A percentile compares a stretch with the other conserved stretches of the same genome.
These are phyloP conservation scores for Gasterosteus nipponicus DNA, from an alignment of 2,113 vertebrate genomes.

Conservation along the genomic window DNA sequence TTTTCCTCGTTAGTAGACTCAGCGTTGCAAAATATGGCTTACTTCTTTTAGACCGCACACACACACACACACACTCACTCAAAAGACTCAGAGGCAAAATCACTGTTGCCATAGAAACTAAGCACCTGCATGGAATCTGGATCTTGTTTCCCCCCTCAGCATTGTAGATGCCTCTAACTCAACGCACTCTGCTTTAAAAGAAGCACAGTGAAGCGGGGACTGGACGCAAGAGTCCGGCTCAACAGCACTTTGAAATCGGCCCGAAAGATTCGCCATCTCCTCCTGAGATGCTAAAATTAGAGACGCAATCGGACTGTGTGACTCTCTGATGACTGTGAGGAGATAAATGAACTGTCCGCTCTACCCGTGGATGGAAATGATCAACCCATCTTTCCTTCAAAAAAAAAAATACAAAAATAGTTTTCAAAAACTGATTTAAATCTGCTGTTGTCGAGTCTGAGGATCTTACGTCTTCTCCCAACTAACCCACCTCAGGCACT, in stretches of 20 bases:
- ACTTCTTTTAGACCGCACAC: constrained; percentile 42
- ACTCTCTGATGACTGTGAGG: constrained; percentile 25
- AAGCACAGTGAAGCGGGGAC: constrained; percentile 39
- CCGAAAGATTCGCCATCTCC: constrained; percentile 14
- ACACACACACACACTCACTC: constrained; percentile 7
- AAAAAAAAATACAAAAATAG: background rate
- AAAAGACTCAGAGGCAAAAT: constrained; percentile 45
- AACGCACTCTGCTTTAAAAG: constrained; percentile 57
- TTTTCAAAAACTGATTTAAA: constrained; percentile 42
- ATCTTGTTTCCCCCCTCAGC: constrained; percentile 46
- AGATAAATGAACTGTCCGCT: constrained; percentile 43
- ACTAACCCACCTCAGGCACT: constrained; percentile 69
- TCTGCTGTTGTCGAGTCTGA: constrained; percentile 55
- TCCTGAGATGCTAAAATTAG: constrained; percentile 55
- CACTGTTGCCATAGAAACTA: constrained; percentile 64
- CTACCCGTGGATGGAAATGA: constrained; percentile 24
- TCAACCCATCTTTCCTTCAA: constrained; percentile 8
- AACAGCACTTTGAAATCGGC: constrained; percentile 67
- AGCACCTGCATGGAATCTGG: constrained; percentile 70
- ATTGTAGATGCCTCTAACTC: constrained; percentile 51
- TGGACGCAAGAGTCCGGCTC: constrained; percentile 47
- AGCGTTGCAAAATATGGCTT: constrained; percentile 56
- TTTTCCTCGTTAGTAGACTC: constrained; percentile 25
- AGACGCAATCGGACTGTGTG: constrained; percentile 33
- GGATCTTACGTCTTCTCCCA: constrained; percentile 54